Conservation (phyloP, 2,797 vertebrate species). For the Eulemur albifrons region DNA sequence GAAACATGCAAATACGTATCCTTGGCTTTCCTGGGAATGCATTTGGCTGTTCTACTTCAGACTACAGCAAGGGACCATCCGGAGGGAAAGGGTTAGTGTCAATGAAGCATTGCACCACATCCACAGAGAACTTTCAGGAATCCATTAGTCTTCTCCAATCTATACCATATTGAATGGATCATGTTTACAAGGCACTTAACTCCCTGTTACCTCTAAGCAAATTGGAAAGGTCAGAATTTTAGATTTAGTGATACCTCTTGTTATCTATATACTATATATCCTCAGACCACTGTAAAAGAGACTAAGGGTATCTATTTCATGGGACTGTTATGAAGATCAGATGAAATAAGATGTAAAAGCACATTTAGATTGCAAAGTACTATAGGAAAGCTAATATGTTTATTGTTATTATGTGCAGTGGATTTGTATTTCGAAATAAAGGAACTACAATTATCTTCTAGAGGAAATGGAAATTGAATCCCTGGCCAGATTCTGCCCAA, state of each 20-base stretch:
- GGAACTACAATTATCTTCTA: conserved; percentile 9
- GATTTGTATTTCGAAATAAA: conserved; percentile 41
- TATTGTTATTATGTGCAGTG: not conserved
- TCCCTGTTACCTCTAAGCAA: not conserved
- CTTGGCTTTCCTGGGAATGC: not conserved
- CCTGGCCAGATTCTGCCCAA: not conserved
- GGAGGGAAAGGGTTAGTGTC: not conserved
- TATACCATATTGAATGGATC: not conserved
- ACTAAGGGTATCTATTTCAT: not conserved
- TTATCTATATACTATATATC: not conserved
- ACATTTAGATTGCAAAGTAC: not conserved
- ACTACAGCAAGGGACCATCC: not conserved
- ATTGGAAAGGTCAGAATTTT: conserved; percentile 18
- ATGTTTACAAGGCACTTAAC: not conserved
- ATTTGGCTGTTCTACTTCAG: not conserved
- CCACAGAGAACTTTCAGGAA: not conserved
- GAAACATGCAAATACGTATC: not conserved
- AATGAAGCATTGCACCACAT: not conserved
- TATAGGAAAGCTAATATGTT: not conserved
- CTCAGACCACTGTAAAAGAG: not conserved
- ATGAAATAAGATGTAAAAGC: not conserved
- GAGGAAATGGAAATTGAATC: conserved; percentile 35
- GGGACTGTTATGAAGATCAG: not conserved
- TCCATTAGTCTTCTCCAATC: not conserved
- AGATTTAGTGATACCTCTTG: not conserved